These are phyloP conservation scores for Brenthis ino DNA, from an alignment of 2,888 invertebrate species.

Conservation along the genomic window DNA sequence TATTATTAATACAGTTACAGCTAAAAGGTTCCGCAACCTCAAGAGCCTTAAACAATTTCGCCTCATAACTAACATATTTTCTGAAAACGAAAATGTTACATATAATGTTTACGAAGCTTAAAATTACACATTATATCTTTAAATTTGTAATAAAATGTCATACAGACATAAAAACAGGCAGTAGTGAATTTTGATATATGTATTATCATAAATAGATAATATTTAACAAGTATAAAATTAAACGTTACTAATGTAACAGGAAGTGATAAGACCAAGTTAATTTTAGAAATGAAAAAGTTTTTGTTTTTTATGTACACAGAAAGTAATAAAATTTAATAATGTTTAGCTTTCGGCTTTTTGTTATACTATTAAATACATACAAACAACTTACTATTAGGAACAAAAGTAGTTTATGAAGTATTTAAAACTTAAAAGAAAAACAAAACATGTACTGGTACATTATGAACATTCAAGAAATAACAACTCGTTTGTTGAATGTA, in stretches of 20 bases:
- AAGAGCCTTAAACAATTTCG: slow-evolving; percentile 56
- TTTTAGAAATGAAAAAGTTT: too few relatives aligned
- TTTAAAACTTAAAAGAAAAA: slow-evolving; percentile 6
- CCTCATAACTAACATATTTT: slow-evolving; percentile 46
- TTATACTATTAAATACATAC: not conserved
- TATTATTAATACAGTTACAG: slow-evolving; percentile 57
- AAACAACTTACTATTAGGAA: slow-evolving; percentile 3
- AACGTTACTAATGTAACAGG: too few relatives aligned
- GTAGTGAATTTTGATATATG: too few relatives aligned
- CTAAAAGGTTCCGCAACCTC: slow-evolving; percentile 57
- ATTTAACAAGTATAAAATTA: too few relatives aligned
- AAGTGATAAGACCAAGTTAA: too few relatives aligned
- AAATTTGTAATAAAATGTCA: too few relatives aligned
- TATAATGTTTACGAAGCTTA: not conserved
- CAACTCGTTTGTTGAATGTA: slow-evolving; percentile 11
- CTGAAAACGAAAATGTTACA: slow-evolving; percentile 5
- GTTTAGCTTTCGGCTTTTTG: not conserved
- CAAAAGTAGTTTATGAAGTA: slow-evolving; percentile 1
- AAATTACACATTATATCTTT: too few relatives aligned
- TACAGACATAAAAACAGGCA: too few relatives aligned
- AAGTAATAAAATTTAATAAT: too few relatives aligned
- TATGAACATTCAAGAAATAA: slow-evolving; percentile 17
- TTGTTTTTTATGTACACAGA: too few relatives aligned
- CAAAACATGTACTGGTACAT: slow-evolving; percentile 13
- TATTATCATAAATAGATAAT: too few relatives aligned